Conservation (phyloP, 2,113 vertebrate genomes). For the Helogale parvula region DNA sequence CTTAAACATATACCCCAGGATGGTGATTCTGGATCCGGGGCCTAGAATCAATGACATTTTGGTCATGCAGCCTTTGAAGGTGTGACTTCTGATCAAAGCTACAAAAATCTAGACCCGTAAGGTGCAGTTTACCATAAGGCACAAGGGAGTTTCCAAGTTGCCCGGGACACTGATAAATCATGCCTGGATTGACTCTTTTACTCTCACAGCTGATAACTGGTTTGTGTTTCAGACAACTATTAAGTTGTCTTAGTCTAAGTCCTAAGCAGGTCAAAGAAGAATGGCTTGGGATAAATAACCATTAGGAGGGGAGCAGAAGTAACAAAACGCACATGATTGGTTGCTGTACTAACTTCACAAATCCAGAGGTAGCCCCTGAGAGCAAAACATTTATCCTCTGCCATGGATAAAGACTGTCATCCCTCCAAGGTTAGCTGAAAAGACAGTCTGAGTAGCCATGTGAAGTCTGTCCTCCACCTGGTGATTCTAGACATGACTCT, state of each 20-base stretch:
- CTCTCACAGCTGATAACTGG: background rate
- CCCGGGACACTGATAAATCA: background rate
- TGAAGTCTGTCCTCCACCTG: background rate
- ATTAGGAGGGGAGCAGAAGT: background rate
- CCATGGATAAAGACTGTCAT: background rate
- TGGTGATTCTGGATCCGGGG: background rate
- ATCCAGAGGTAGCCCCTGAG: background rate
- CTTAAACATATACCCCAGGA: background rate
- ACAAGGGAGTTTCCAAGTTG: conserved; percentile 2
- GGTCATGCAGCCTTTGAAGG: background rate
- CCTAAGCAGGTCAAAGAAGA: background rate
- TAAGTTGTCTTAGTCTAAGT: no score
- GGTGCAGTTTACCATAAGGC: background rate
- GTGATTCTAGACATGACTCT: background rate
- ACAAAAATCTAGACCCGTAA: background rate
- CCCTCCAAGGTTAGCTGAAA: background rate
- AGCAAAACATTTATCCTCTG: background rate
- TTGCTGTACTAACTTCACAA: background rate
- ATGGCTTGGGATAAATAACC: background rate
- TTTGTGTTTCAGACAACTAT: conserved; percentile 21
- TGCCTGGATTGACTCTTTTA: background rate
- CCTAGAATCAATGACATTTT: background rate
- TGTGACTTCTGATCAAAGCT: conserved; percentile 4
- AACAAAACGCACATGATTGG: background rate
- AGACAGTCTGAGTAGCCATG: background rate